Evolutionary conservation across 2,113 vertebrate species (phyloP), one percentile per base, ranked within the genome.

Genomic region (Misgurnus mizolepis): DNA sequence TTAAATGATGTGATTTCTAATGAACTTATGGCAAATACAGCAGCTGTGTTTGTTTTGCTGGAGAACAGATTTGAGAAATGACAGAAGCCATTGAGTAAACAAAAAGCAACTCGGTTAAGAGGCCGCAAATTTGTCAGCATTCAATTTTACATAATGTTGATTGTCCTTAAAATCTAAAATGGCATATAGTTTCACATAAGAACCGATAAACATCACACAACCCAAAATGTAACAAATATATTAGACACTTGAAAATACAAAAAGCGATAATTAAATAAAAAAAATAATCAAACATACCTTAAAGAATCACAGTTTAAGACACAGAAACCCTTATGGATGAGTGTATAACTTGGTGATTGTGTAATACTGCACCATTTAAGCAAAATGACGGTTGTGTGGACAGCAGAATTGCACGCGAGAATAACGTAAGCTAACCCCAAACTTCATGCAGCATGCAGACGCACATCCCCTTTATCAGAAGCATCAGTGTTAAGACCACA

Each of bases 371-470:
- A 71, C 7, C 60, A 7, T 40, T 49, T 47, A 56, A 87, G 62
- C 17, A 4, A 84, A 34, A 79, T 39, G 43, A 7, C 22, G 5
- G 67, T 72, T 72, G 27, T 56, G 80, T 81, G 73, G 50, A 40
- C 0, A 45, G 61, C 76, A 12, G 10, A 34, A 50, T 67, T 62
- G 55, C 56, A 62, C 71, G 76, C 77, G 68, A 68, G 61, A 83
- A 40, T 45, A 27, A 40, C 50, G 61, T 41, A 65, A 73, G 53
- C 55, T 3, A 64, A 70, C 50, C 67, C 70, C 43, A 55, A 70
- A 79, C 68, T 76, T 77, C 85, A 81, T 88, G 84, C 84, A 89
- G 85, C 88, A 87, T 89, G 86, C 86, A 87, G 18, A 75, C 62
- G 10, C 69, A 82, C 69, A 66, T 83, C 86, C 82, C 76, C 83